Conservation (phyloP, 2,888 invertebrate species). For the Teinopalpus imperialis region DNA sequence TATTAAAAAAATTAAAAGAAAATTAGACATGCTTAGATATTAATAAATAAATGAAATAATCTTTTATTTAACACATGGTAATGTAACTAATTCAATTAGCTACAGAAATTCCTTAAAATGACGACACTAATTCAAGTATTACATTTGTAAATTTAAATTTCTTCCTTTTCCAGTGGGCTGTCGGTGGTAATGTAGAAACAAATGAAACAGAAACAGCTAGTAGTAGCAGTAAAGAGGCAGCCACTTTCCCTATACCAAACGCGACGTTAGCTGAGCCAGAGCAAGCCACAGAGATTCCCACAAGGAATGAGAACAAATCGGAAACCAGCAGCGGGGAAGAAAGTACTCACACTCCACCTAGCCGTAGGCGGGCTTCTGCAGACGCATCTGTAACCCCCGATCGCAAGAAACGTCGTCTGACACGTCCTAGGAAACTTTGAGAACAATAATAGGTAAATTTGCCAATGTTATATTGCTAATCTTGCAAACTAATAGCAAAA, state of each 20-base stretch:
- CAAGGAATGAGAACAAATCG: conserved; percentile 34
- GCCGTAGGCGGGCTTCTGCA: conserved; percentile 61
- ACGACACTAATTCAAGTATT: too few relatives aligned
- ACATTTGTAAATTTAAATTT: too few relatives aligned
- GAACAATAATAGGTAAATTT: conserved; percentile 16
- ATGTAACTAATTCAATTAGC: too few relatives aligned
- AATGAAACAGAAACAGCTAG: conserved; percentile 36
- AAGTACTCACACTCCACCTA: conserved; percentile 46
- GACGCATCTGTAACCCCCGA: conserved; percentile 61
- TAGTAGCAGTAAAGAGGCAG: conserved; percentile 37
- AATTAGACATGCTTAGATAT: too few relatives aligned
- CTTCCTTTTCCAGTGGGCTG: conserved; percentile 54
- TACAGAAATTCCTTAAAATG: too few relatives aligned
- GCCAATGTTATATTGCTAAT: neutral
- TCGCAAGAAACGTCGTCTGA: conserved; percentile 74
- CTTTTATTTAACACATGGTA: too few relatives aligned
- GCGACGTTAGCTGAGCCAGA: conserved; percentile 27
- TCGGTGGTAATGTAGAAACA: conserved; percentile 50
- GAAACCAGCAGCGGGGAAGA: conserved; percentile 41
- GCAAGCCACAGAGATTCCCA: conserved; percentile 31
- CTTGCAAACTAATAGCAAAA: too few relatives aligned
- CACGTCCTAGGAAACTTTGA: conserved; percentile 72
- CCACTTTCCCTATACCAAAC: conserved; percentile 27
- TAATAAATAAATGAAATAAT: too few relatives aligned
- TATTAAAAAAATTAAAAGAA: too few relatives aligned